Base-by-base conservation (phyloP, 2,797 vertebrate species). In the Paratrypauchen microcephalus region DNA sequence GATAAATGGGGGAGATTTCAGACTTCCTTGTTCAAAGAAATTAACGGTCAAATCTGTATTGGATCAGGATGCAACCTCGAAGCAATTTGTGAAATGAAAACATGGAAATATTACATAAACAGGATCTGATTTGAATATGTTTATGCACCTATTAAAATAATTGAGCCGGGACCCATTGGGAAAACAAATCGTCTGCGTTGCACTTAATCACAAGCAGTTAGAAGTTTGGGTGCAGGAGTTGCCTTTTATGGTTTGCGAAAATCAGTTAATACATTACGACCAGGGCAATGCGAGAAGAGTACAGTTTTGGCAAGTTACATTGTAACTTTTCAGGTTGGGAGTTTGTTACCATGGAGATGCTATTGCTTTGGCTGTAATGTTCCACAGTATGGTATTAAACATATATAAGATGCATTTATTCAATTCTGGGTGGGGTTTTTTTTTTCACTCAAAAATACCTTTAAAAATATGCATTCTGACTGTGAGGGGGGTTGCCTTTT, bases 101-200 rank as follows among this genome's bases (percentile, higher is more conserved):
- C 61, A 48, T 47, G 61, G 41, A 28, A 64, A 26, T 64, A 64
- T 48, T 64, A 47, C 61, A 64, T 64, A 64, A 64, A 64, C 61
- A 47, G 13, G 39, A 18, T 24, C 21, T 24, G 21, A 64, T 47
- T 64, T 64, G 41, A 64, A 47, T 64, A 64, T 47, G 61, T 63
- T 62, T 62, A 28, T 28, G 13, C 30, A 60, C 30, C 18, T 60
- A 62, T 62, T 62, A 62, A 62, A 64, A 15, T 47, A 47, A 64
- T 28, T 19, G 61, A 26, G 61, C 12, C 24, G 19, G 24, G 19
- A 11, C 63, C 47, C 50, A 12, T 28, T 65, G 63, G n/a, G 64
- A 66, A 52, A 28, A 54, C 28, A 54, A 64, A 64, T 23, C 6
- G 36, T 24, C 12, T 13, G 21, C n/a, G 23, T 63, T 45, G n/a